Percentiles rank a stretch among this genome's conserved stretches.
These are phyloP conservation scores for Synchiropus splendidus DNA, from an alignment of 2,113 vertebrate genomes.

Conservation along the genomic window DNA sequence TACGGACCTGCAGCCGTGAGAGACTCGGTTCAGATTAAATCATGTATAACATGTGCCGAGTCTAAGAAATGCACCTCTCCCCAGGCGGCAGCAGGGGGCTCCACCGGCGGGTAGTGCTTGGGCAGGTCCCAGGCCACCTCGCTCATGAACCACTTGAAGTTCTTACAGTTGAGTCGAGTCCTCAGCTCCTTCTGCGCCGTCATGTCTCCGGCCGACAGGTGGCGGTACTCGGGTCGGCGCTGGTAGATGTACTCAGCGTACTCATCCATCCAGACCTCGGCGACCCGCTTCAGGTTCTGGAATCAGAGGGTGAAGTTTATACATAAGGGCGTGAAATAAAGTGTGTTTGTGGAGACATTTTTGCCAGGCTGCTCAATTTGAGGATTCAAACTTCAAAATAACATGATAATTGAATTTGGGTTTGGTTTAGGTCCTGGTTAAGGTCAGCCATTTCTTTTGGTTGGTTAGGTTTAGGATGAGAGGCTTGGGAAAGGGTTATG, in stretches of 20 bases:
- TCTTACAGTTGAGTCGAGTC: conserved; percentile 77
- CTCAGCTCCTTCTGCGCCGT: conserved; percentile 82
- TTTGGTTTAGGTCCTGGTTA: too few relatives aligned
- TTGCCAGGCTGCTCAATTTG: too few relatives aligned
- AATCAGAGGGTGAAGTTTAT: neutral
- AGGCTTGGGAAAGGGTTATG: too few relatives aligned
- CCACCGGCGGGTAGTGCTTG: conserved; percentile 90
- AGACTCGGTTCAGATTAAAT: neutral
- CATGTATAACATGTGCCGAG: too few relatives aligned
- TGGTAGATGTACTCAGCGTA: conserved; percentile 92
- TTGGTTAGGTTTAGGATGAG: too few relatives aligned
- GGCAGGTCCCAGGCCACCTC: conserved; percentile 93
- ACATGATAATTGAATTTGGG: too few relatives aligned
- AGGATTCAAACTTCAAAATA: too few relatives aligned
- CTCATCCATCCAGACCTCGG: conserved; percentile 99
- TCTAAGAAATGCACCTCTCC: conserved; percentile 81
- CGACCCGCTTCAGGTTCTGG: conserved; percentile 93
- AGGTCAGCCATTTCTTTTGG: too few relatives aligned
- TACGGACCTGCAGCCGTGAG: conserved; percentile 72
- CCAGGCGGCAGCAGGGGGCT: conserved; percentile 89
- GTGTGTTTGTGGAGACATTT: too few relatives aligned
- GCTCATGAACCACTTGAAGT: conserved; percentile 95
- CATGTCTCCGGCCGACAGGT: conserved; percentile 87
- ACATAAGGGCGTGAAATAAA: too few relatives aligned
- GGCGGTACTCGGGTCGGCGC: conserved; percentile 90